Conservation (phyloP, 1,140 invertebrate genomes). For the Macrotrachela quadricornifera region DNA sequence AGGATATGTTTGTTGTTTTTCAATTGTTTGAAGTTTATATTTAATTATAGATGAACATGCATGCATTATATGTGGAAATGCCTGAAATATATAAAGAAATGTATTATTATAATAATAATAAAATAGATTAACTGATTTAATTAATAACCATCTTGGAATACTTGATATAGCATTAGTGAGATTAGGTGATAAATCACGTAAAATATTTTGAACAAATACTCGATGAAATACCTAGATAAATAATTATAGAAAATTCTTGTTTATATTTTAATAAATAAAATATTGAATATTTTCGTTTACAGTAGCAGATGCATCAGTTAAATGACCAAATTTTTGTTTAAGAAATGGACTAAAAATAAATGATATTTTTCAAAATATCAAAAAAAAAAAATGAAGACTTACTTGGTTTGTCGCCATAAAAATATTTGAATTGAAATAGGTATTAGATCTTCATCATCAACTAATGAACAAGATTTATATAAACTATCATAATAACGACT, state of each 20-base stretch:
- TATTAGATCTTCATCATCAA: constrained; percentile 39
- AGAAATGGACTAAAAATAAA: constrained; percentile 6
- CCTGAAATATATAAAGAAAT: constrained; percentile 9
- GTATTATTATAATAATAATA: no score
- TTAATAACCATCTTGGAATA: constrained; percentile 36
- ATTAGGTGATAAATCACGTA: constrained; percentile 74
- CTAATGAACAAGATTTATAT: no score
- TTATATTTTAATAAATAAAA: background rate
- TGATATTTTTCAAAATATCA: background rate
- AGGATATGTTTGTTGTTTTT: no score
- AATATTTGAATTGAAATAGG: constrained; percentile 93
- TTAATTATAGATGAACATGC: constrained; percentile 39
- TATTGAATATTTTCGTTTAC: background rate
- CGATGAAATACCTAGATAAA: constrained; percentile 64
- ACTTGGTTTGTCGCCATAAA: constrained; percentile 85
- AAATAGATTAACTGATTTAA: constrained; percentile 16
- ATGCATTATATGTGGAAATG: constrained; percentile 80
- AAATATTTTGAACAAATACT: constrained; percentile 88
- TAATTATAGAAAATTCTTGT: constrained; percentile 10
- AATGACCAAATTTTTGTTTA: constrained; percentile 9
- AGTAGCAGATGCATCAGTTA: constrained; percentile 3
- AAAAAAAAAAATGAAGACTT: constrained; percentile 11
- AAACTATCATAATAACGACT: no score
- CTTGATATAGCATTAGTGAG: constrained; percentile 68
- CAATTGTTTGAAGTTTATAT: background rate